Percentiles rank a stretch among this genome's conserved stretches.
These are phyloP conservation scores for Heliconius aoede DNA, from an alignment of 2,888 invertebrate genomes.

Conservation along the genomic window DNA sequence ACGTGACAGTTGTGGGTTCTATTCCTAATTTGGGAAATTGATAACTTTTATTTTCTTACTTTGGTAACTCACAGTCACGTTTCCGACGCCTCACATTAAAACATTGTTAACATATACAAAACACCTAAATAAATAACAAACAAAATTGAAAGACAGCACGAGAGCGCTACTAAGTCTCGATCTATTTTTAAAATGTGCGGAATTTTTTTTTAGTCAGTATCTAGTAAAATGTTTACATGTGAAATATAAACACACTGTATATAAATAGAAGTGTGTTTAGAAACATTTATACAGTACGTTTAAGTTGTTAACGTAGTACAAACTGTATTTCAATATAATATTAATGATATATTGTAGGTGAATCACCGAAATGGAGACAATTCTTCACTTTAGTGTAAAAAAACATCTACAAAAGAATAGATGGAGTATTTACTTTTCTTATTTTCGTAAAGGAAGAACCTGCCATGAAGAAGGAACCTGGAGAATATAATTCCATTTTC, in stretches of 20 bases:
- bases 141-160: not conserved
- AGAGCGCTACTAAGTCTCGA: conserved; percentile 7
- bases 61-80: no score
- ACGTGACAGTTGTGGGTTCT: no score
- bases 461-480: no score
- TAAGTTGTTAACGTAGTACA: conserved; percentile 40
- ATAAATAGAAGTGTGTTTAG: conserved; percentile 46
- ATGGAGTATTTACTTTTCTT: no score
- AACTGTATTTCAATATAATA: not conserved
- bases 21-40: no score
- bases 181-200: conserved; percentile 38
- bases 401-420: no score
- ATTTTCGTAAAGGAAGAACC: no score
- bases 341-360: no score
- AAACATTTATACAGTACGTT: conserved; percentile 44
- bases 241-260: conserved; percentile 46
- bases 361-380: no score
- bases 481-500: no score
- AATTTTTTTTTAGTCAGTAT: conserved; percentile 37
- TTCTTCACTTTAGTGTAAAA: no score
- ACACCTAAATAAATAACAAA: conserved; percentile 12
- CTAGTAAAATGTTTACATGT: conserved; percentile 43
- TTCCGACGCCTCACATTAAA: not conserved
- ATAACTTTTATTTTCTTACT: no score
- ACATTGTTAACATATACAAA: not conserved